Base-by-base conservation (phyloP, 2,797 vertebrate genomes). In the Synaphobranchus kaupii region DNA sequence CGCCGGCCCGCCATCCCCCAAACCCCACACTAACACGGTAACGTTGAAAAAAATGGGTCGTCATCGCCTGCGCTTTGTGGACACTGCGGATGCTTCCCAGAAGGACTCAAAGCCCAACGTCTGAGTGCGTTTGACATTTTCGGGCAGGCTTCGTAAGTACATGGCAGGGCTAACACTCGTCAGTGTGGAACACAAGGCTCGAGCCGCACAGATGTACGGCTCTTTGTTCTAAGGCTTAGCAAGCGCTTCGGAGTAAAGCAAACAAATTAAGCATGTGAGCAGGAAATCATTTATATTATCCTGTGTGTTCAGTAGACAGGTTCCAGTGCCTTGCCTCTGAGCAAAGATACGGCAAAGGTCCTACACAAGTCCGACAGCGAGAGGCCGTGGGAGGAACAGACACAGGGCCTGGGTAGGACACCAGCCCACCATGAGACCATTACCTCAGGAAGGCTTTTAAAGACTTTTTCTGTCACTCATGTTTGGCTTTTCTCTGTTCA, bases 201-300 rank as follows among this genome's bases (percentile, higher is more conserved):
- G 52, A 56, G 56, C 54, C 1, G 52, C 8, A 52, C 17, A 39
- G n/a, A 60, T 15, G 52, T 22, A 39, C n/a, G 7, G 10, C 60
- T 66, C 84, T 48, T 60, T 84, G 54, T 39, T 63, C 52, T n/a
- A n/a, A 48, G 17, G 60, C 84, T 66, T 48, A 85, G 84, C 25
- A 50, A 68, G 66, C 12, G 4, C 56, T 47, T 25, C 39, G 9
- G 15, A 73, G 31, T 15, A 85, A 50, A 48, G 78, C 47, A 50
- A 81, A 81, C 78, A 81, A 47, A 50, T n/a, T 50, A 81, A 22
- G 47, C 13, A 4, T 28, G 15, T 73, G 12, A 50, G 44, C 25
- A 85, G 13, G 58, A 71, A 85, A 84, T 47, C 20, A n/a, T 50
- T 39, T 84, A 63, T 80, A 80, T 80, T 17, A 25, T 50, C 78